Evolutionary conservation across 2,888 invertebrate genomes (phyloP).

Genomic region (Conus canariensis): DNA sequence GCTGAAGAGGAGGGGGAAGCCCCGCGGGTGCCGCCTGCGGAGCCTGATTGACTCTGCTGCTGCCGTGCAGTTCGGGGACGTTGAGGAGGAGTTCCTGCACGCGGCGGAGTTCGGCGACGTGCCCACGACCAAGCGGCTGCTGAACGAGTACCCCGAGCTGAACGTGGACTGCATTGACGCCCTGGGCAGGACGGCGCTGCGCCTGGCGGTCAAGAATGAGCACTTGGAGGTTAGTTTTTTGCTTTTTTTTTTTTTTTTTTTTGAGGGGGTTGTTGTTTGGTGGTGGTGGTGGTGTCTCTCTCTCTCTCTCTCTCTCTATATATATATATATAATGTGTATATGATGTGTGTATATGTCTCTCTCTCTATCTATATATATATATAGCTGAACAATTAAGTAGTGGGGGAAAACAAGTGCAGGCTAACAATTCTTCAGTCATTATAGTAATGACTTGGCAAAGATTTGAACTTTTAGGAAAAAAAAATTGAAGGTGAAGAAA

Average conservation of each 20-base stretch:
- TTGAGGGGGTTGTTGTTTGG: not conserved
- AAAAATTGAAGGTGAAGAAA: no score
- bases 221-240: slow-evolving; percentile 72
- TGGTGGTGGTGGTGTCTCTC: not conserved
- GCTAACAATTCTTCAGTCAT: no score
- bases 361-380: no score
- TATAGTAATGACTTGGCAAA: no score
- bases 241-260: not conserved
- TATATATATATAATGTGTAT: no score
- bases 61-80: slow-evolving; percentile 62
- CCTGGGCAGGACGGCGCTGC: slow-evolving; percentile 73
- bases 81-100: slow-evolving; percentile 75
- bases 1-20: slow-evolving; percentile 17
- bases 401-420: no score
- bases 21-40: not conserved
- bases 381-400: no score
- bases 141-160: slow-evolving; percentile 64
- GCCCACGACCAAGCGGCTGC: slow-evolving; percentile 66
- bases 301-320: no score
- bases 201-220: slow-evolving; percentile 76
- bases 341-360: no score
- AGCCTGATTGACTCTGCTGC: not conserved
- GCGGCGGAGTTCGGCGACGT: slow-evolving; percentile 76
- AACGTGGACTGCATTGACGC: slow-evolving; percentile 75
- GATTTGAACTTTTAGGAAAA: no score